phyloP scores from a whole-genome alignment of 1,140 invertebrate species.

The Lucilia cuprina region DNA sequence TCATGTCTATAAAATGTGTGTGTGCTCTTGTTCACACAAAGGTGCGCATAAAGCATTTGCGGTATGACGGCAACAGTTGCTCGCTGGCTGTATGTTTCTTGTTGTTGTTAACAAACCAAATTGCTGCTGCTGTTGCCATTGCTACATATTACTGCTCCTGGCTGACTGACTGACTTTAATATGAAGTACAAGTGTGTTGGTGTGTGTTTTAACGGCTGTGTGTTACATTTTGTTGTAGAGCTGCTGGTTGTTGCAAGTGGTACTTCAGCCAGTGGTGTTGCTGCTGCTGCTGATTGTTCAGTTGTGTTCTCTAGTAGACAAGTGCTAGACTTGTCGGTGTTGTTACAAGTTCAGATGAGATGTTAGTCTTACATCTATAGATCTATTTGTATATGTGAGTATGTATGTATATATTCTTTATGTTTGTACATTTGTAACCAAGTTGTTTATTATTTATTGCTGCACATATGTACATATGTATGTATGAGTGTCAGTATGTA shows the following conservation, averaged over 20 bases:
- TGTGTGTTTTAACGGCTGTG: not conserved
- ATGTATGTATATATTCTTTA: not conserved
- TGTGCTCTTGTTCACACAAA: conserved; percentile 13
- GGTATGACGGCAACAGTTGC: conserved; percentile 19
- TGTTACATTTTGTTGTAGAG: not conserved
- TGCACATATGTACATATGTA: not conserved
- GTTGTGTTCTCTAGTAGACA: not conserved
- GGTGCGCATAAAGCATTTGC: conserved; percentile 31
- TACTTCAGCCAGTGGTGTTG: not conserved
- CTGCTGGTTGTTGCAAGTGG: not conserved
- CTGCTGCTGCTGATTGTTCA: not conserved
- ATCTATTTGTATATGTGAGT: not conserved
- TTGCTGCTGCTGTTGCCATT: conserved; percentile 24
- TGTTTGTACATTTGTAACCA: not conserved
- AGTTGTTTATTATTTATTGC: not conserved
- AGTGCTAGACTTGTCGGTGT: conserved; percentile 5
- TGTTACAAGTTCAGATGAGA: conserved; percentile 7
- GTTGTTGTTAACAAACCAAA: conserved; percentile 12
- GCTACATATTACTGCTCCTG: not conserved
- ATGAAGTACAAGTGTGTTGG: not conserved
- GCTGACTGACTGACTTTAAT: not conserved
- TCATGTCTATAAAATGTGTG: conserved; percentile 6
- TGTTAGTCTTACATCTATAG: not conserved
- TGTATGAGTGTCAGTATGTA: not conserved
- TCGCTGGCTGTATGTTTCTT: conserved; percentile 7